Conservation (phyloP, 2,113 vertebrate species). For the Daphoenositta chrysoptera region DNA sequence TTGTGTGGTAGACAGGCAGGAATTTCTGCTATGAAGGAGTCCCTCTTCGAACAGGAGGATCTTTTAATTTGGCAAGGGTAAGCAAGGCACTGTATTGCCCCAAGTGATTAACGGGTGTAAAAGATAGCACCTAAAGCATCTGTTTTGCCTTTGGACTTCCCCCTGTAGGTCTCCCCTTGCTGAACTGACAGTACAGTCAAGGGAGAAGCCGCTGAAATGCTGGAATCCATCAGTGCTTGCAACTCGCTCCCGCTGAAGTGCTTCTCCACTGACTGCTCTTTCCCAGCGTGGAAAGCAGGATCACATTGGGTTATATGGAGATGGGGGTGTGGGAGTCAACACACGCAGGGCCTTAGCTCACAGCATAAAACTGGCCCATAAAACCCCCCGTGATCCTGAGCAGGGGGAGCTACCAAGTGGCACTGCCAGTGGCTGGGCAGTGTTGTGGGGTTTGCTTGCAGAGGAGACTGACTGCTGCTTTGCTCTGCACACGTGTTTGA, state of each 20-base stretch:
- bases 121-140: not conserved
- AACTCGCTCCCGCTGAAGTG: accelerated
- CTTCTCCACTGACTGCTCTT: not conserved
- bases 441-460: not conserved
- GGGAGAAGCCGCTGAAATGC: not conserved
- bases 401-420: not conserved
- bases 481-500: not conserved
- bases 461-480: not conserved
- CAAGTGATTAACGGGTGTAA: not conserved
- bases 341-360: accelerated
- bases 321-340: not conserved
- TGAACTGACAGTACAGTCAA: not conserved
- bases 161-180: not conserved
- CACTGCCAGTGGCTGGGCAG: no score
- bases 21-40: not conserved
- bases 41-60: not conserved
- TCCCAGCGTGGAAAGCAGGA: accelerated
- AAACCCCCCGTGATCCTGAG: not conserved
- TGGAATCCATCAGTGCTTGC: not conserved
- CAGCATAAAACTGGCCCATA: not conserved
- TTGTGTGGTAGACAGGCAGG: not conserved
- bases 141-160: not conserved
- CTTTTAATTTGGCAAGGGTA: not conserved
- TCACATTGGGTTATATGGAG: accelerated
- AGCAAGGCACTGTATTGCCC: not conserved